phyloP scores from a whole-genome alignment of 2,888 invertebrate species.

The Philereme vetulata region DNA sequence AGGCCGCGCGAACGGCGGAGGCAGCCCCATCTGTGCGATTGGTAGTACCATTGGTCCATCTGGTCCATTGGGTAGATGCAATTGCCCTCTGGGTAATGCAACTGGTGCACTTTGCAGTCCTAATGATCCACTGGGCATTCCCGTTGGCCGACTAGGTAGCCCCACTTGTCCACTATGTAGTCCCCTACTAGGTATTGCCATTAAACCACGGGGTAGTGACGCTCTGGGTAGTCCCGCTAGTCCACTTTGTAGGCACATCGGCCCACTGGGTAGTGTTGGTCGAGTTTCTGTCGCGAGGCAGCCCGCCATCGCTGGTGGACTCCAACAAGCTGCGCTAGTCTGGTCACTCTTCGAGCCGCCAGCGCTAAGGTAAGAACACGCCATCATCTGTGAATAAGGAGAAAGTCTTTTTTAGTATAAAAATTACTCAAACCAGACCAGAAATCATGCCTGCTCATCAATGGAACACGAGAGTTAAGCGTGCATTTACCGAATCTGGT shows the following conservation, averaged over 20 bases:
- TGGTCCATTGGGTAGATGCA: slow-evolving; percentile 7
- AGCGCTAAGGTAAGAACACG: slow-evolving; percentile 78
- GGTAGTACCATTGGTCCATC: slow-evolving; percentile 2
- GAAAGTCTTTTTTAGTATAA: background rate
- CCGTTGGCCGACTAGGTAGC: slow-evolving; percentile 2
- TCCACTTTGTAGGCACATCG: background rate
- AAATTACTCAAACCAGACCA: background rate
- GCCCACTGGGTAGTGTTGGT: slow-evolving; percentile 6
- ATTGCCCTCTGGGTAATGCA: slow-evolving; percentile 7
- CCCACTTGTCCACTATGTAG: slow-evolving; percentile 4
- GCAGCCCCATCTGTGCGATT: slow-evolving; percentile 21
- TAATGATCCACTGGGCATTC: slow-evolving; percentile 7
- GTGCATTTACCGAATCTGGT: too few species aligned
- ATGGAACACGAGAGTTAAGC: too few species aligned
- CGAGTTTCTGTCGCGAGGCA: slow-evolving; percentile 10
- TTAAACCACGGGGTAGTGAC: background rate
- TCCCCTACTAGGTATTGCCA: slow-evolving; percentile 6
- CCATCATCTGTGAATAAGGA: slow-evolving; percentile 78
- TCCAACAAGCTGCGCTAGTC: slow-evolving; percentile 67
- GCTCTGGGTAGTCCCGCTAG: background rate
- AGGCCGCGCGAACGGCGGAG: slow-evolving; percentile 23
- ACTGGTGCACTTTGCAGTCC: slow-evolving; percentile 1
- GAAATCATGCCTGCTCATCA: too few species aligned
- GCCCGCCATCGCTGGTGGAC: slow-evolving; percentile 57
- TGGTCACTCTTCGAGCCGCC: slow-evolving; percentile 60